Conservation (phyloP, 2,888 invertebrate genomes). For the Pammene aurita region DNA sequence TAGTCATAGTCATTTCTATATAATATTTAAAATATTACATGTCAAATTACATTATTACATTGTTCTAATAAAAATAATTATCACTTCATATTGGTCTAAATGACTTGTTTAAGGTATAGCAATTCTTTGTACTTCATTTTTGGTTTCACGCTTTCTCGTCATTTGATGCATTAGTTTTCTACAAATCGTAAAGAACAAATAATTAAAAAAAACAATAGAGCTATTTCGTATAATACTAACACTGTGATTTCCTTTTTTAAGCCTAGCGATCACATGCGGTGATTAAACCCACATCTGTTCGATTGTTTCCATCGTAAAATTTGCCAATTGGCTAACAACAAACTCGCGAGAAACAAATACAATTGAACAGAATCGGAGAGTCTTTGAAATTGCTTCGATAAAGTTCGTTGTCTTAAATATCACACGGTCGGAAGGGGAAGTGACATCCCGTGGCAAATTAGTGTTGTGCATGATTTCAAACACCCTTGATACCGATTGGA, state of each 20-base stretch:
- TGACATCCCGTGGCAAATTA: conserved; percentile 18
- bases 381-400: conserved; percentile 6
- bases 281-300: conserved; percentile 31
- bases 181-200: conserved; percentile 26
- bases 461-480: conserved; percentile 15
- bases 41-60: too few relatives aligned
- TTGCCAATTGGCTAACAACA: conserved; percentile 28
- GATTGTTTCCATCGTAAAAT: conserved; percentile 23
- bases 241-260: conserved; percentile 22
- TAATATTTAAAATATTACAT: too few relatives aligned
- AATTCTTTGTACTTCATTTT: conserved; percentile 15
- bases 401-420: conserved; percentile 22
- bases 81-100: conserved; percentile 4
- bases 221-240: conserved; percentile 2
- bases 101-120: background rate
- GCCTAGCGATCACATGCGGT: conserved; percentile 24
- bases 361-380: conserved; percentile 1
- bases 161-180: conserved; percentile 37
- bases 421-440: conserved; percentile 8
- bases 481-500: conserved; percentile 19
- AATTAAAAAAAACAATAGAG: conserved; percentile 22
- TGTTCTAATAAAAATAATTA: too few relatives aligned
- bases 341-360: conserved; percentile 15
- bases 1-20: too few relatives aligned
- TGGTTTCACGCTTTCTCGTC: conserved; percentile 36